A percentile compares a stretch with the other conserved stretches of the same genome.
Conservation (phyloP, 2,113 vertebrate species). For the Myocastor coypus region DNA sequence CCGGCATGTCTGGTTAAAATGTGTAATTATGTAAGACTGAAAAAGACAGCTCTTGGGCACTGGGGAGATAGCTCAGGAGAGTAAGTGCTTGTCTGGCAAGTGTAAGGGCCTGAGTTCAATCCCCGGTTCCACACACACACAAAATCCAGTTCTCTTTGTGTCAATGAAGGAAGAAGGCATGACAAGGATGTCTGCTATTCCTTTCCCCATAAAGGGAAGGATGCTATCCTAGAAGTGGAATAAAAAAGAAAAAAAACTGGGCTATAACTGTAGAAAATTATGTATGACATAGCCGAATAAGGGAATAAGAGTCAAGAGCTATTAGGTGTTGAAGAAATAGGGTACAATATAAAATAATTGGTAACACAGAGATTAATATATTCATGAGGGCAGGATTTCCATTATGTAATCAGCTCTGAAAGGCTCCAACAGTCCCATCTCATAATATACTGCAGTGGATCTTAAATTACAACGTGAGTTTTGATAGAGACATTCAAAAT, state of each 20-base stretch:
- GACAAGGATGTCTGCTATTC: background rate
- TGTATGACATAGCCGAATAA: background rate
- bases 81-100: too few relatives aligned
- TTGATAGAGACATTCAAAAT: background rate
- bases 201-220: background rate
- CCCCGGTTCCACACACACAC: too few relatives aligned
- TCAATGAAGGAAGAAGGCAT: background rate
- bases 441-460: background rate
- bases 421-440: background rate
- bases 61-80: too few relatives aligned
- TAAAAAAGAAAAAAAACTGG: background rate
- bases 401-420: background rate
- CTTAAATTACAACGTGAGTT: background rate
- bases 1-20: background rate
- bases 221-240: background rate
- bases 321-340: conserved; percentile 3
- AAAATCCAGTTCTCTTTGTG: background rate
- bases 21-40: background rate
- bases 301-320: background rate
- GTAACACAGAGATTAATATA: background rate
- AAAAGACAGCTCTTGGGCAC: too few relatives aligned
- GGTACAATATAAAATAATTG: background rate
- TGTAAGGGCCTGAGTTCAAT: too few relatives aligned
- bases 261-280: background rate
- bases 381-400: background rate